phyloP scores from a whole-genome alignment of 2,888 invertebrate species.

The Zaprionus lineosus region DNA sequence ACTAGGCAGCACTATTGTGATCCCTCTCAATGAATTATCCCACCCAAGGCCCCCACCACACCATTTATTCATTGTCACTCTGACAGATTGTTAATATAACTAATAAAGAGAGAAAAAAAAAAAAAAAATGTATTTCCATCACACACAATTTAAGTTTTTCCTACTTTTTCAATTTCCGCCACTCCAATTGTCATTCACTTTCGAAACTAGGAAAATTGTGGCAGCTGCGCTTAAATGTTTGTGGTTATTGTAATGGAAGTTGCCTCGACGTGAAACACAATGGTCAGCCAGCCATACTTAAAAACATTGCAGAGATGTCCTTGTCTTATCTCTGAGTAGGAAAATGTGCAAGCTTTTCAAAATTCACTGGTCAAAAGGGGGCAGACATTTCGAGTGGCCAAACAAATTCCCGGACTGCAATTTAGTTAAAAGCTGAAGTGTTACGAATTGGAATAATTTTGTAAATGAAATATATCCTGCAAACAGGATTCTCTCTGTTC shows the following conservation, averaged over 20 bases:
- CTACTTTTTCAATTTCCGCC: conserved; percentile 32
- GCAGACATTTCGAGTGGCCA: background rate
- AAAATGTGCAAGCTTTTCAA: conserved; percentile 4
- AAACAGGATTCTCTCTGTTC: no score
- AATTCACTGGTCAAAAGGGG: conserved; percentile 6
- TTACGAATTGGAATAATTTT: background rate
- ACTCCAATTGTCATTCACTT: conserved; percentile 6
- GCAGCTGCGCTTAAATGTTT: conserved; percentile 15
- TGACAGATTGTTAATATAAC: no score
- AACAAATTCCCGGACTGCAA: conserved; percentile 22
- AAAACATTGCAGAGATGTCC: background rate
- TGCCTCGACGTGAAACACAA: conserved; percentile 11
- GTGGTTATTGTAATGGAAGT: conserved; percentile 16
- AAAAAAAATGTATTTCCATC: no score
- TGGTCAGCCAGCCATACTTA: background rate
- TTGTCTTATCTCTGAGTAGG: background rate
- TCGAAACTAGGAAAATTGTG: conserved; percentile 13
- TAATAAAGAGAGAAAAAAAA: no score
- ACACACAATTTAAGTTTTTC: background rate
- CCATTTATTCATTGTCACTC: no score
- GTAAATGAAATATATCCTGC: no score
- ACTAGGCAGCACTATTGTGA: no score
- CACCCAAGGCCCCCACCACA: no score
- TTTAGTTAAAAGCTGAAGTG: conserved; percentile 1
- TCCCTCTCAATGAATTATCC: no score